These are phyloP conservation scores for Eriosoma lanigerum DNA, from an alignment of 1,140 invertebrate genomes.

Conservation along the genomic window DNA sequence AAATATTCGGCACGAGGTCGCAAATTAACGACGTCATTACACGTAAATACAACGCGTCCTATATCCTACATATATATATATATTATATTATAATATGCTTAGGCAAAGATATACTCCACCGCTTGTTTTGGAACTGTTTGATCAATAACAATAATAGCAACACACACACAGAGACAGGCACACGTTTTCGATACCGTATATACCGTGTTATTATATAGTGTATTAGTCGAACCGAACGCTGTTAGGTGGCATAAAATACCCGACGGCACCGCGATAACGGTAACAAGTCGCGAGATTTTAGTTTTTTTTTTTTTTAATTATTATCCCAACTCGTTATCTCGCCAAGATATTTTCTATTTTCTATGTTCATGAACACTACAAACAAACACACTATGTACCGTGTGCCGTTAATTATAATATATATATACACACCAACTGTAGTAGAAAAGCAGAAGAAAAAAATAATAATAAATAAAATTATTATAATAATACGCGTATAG, in stretches of 20 bases:
- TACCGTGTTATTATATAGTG: not conserved
- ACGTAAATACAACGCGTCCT: not conserved
- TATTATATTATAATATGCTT: too few relatives aligned
- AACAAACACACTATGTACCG: not conserved
- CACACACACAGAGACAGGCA: not conserved
- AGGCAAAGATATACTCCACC: too few relatives aligned
- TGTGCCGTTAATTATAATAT: not conserved
- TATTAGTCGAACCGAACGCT: too few relatives aligned
- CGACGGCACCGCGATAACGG: too few relatives aligned
- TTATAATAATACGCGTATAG: not conserved
- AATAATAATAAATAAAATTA: not conserved
- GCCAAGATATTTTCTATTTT: not conserved
- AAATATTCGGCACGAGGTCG: not conserved
- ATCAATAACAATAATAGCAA: slow-evolving; percentile 26
- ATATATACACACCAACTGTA: not conserved
- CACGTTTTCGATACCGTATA: not conserved
- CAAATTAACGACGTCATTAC: slow-evolving; percentile 26
- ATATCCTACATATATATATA: too few relatives aligned
- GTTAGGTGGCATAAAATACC: too few relatives aligned
- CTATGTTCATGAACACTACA: not conserved
- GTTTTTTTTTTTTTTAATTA: not conserved
- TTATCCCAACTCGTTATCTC: slow-evolving; percentile 16
- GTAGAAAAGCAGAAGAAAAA: not conserved
- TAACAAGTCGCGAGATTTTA: too few relatives aligned
- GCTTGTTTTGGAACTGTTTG: slow-evolving; percentile 4